Conservation (phyloP, 2,113 vertebrate species). For the Indri indri region DNA sequence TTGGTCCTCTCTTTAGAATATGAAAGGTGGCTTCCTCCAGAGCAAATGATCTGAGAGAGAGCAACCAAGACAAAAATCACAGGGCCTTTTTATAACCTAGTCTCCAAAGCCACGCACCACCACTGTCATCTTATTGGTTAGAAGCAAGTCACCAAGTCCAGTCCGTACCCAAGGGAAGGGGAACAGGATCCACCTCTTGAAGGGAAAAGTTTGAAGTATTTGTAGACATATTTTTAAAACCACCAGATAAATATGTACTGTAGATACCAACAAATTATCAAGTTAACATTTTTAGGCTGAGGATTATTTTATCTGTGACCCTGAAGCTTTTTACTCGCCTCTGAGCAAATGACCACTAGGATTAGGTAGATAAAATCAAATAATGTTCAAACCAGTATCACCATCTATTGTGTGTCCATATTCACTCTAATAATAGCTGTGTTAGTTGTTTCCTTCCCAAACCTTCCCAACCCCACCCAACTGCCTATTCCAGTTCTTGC, state of each 20-base stretch:
- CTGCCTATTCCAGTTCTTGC: neutral
- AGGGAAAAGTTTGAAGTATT: neutral
- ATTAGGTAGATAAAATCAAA: constrained; percentile 36
- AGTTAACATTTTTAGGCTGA: neutral
- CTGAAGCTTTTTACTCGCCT: neutral
- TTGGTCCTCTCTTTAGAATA: neutral
- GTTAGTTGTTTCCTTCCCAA: neutral
- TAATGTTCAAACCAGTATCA: neutral
- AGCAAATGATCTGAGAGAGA: neutral
- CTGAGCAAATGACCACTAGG: neutral
- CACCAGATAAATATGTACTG: neutral
- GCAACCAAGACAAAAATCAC: neutral
- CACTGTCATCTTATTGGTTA: neutral
- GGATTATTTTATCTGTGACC: neutral
- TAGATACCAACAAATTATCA: neutral
- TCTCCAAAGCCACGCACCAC: neutral
- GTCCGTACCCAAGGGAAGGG: neutral
- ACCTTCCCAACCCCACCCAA: neutral
- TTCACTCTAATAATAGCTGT: neutral
- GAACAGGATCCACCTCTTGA: neutral
- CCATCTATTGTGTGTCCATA: neutral
- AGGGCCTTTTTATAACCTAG: neutral
- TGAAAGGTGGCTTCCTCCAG: neutral
- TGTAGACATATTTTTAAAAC: neutral
- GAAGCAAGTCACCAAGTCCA: neutral